Percentiles rank a stretch among this genome's conserved stretches.
Conservation (phyloP, 1,140 invertebrate genomes). For the Onthophagus taurus region DNA sequence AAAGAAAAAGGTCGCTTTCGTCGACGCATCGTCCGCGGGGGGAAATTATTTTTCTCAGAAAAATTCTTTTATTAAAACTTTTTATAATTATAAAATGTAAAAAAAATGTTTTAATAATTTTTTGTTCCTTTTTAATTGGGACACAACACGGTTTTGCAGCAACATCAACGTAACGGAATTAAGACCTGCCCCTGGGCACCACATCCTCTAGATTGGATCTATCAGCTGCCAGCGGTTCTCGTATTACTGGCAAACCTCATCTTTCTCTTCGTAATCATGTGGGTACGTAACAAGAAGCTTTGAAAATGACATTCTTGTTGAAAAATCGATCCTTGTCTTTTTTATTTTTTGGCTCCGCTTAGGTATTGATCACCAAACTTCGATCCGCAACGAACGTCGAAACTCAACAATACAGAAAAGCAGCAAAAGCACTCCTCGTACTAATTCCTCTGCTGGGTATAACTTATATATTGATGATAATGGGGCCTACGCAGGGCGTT, state of each 20-base stretch:
- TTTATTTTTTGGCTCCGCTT: too few relatives aligned
- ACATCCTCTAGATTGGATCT: conserved; percentile 71
- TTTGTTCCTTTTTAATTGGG: too few relatives aligned
- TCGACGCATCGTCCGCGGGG: too few relatives aligned
- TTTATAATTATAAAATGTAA: too few relatives aligned
- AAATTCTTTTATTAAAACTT: too few relatives aligned
- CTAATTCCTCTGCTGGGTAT: conserved; percentile 82
- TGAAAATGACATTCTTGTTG: neutral
- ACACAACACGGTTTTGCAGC: too few relatives aligned
- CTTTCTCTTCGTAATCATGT: conserved; percentile 86
- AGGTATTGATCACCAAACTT: conserved; percentile 89
- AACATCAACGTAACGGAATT: neutral
- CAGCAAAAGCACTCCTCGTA: conserved; percentile 78
- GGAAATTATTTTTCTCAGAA: too few relatives aligned
- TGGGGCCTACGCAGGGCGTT: conserved; percentile 59
- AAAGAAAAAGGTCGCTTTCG: too few relatives aligned
- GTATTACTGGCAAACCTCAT: conserved; percentile 73
- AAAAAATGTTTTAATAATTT: too few relatives aligned
- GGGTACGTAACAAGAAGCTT: conserved; percentile 50
- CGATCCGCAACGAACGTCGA: conserved; percentile 76
- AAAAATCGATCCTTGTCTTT: too few relatives aligned
- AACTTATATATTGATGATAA: conserved; percentile 73
- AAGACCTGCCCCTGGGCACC: conserved; percentile 57
- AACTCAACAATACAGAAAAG: conserved; percentile 81
- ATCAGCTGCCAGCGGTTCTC: conserved; percentile 60